Conservation (phyloP, 2,797 vertebrate genomes). For the Gallinago stenura region DNA sequence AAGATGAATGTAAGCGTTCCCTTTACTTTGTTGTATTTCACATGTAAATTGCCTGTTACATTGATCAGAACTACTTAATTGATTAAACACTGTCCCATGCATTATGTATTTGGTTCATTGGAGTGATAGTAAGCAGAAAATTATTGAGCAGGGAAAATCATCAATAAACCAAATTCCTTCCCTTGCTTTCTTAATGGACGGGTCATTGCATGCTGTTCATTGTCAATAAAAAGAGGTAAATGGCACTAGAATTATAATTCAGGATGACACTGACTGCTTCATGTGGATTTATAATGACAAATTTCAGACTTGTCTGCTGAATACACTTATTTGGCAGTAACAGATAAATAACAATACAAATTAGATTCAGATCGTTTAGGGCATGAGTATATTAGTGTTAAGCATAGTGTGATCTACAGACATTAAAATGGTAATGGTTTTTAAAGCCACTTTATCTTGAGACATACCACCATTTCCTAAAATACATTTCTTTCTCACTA, state of each 20-base stretch:
- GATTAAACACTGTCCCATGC: neutral
- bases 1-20: neutral
- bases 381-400: slow-evolving; percentile 36
- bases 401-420: slow-evolving; percentile 55
- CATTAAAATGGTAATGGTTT: slow-evolving; percentile 61
- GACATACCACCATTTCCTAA: slow-evolving; percentile 57
- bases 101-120: neutral
- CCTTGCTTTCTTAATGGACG: neutral
- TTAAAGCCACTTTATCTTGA: slow-evolving; percentile 66
- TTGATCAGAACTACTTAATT: neutral
- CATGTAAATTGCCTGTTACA: neutral
- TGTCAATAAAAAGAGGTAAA: neutral
- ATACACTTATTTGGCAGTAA: neutral
- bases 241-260: neutral
- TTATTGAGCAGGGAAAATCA: neutral
- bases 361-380: slow-evolving; percentile 48
- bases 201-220: neutral
- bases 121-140: neutral
- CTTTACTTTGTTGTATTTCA: neutral
- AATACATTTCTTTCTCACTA: slow-evolving; percentile 59
- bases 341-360: slow-evolving; percentile 58
- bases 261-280: neutral
- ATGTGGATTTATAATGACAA: neutral
- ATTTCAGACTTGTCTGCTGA: slow-evolving; percentile 26
- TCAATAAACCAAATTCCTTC: neutral